phyloP scores from a whole-genome alignment of 1,140 invertebrate genomes.

The Trachymyrmex cornetzi region DNA sequence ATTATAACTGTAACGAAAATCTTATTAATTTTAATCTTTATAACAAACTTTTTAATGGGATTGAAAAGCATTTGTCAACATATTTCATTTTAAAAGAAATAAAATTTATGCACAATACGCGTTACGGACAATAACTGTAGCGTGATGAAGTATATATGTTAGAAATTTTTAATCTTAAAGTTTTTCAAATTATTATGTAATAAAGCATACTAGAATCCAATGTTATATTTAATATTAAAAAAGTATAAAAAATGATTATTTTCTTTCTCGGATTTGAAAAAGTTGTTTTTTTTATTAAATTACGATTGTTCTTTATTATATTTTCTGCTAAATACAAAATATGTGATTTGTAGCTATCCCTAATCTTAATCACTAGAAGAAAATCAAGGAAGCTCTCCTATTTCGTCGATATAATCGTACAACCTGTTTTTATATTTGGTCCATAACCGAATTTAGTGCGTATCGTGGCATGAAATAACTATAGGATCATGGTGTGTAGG shows the following conservation, averaged over 20 bases:
- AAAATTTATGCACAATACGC: not conserved
- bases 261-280: not conserved
- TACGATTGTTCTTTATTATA: not conserved
- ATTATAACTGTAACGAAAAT: not conserved
- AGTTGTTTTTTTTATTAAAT: not conserved
- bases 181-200: not conserved
- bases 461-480: constrained; percentile 39
- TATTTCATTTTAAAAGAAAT: not conserved
- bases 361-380: not conserved
- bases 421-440: constrained; percentile 32
- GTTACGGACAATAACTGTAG: not conserved
- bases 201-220: not conserved
- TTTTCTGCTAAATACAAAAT: not conserved
- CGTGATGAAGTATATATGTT: not conserved
- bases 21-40: not conserved
- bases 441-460: constrained; percentile 66
- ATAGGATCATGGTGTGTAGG: constrained; percentile 64
- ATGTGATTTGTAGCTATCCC: not conserved
- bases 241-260: not conserved
- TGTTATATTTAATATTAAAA: not conserved
- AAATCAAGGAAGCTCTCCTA: not conserved
- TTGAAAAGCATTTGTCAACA: not conserved
- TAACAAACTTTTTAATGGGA: not conserved
- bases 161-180: not conserved
- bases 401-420: constrained; percentile 22